Evolutionary conservation across 2,888 invertebrate genomes (phyloP).

Genomic region (Rhimphoctona megacephalus): DNA sequence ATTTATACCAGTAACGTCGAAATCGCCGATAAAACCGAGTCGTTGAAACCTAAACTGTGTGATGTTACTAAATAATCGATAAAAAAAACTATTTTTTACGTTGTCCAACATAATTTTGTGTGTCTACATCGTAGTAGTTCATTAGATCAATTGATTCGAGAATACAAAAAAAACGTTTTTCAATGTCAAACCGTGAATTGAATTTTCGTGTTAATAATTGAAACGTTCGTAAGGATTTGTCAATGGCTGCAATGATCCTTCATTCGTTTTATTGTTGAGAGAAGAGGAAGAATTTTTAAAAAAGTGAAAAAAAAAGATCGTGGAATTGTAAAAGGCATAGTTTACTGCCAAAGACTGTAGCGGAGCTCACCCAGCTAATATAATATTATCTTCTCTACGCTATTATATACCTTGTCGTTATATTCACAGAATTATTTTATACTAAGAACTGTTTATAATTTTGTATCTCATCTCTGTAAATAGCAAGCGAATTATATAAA

Average conservation of each 20-base stretch:
- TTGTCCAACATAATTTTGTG: neutral
- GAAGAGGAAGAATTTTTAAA: conserved; percentile 62
- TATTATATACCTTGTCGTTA: conserved; percentile 79
- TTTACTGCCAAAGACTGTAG: conserved; percentile 73
- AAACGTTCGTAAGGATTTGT: conserved; percentile 61
- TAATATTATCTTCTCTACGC: conserved; percentile 74
- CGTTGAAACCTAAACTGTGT: conserved; percentile 24
- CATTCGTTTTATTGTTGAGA: conserved; percentile 53
- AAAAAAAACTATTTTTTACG: neutral
- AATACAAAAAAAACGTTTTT: neutral
- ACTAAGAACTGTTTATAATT: conserved; percentile 83
- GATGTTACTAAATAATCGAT: neutral
- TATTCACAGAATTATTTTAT: conserved; percentile 82
- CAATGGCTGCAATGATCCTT: conserved; percentile 35
- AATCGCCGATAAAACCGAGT: conserved; percentile 45
- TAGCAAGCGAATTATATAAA: conserved; percentile 75
- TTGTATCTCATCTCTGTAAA: conserved; percentile 83
- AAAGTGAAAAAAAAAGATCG: neutral
- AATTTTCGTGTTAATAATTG: conserved; percentile 35
- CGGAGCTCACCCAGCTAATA: conserved; percentile 77
- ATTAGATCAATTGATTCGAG: neutral
- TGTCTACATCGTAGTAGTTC: neutral
- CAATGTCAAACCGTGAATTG: neutral
- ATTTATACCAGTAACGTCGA: conserved; percentile 20
- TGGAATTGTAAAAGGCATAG: conserved; percentile 68